Percentiles rank a stretch among this genome's conserved stretches.
Conservation (phyloP, 1,140 invertebrate genomes). For the Stegodyphus dumicola region DNA sequence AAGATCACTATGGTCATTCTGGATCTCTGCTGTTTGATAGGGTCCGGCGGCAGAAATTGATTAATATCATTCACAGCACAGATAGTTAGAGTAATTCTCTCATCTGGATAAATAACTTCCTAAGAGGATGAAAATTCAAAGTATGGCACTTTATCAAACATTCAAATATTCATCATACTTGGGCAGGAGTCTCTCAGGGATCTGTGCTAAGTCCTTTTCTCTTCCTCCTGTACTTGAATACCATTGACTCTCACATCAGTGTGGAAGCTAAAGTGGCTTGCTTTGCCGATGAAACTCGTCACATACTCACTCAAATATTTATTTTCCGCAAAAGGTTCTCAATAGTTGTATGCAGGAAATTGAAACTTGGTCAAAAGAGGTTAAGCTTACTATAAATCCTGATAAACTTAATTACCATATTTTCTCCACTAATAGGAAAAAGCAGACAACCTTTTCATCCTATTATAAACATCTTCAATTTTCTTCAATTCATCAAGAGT, state of each 20-base stretch:
- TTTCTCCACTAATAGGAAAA: slow-evolving; percentile 5
- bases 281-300: slow-evolving; percentile 3
- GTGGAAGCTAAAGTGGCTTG: background rate
- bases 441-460: background rate
- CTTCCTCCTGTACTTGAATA: slow-evolving; percentile 15
- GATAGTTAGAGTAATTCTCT: background rate
- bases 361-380: background rate
- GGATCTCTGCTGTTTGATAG: background rate
- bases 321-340: background rate
- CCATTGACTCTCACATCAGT: background rate
- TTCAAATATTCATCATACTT: background rate
- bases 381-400: slow-evolving; percentile 20
- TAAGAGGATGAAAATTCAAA: background rate
- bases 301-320: background rate
- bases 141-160: background rate
- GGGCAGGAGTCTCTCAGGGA: slow-evolving; percentile 12
- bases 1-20: background rate
- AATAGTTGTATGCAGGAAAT: slow-evolving; percentile 15
- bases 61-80: background rate
- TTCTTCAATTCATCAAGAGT: too few relatives aligned
- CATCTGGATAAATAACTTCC: background rate
- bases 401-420: background rate
- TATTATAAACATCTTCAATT: slow-evolving; percentile 4
- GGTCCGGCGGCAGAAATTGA: background rate
- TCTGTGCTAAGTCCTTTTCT: slow-evolving; percentile 15